A percentile compares a stretch with the other conserved stretches of the same genome.
Conservation (phyloP, 2,113 vertebrate genomes). For the Oplegnathus fasciatus region DNA sequence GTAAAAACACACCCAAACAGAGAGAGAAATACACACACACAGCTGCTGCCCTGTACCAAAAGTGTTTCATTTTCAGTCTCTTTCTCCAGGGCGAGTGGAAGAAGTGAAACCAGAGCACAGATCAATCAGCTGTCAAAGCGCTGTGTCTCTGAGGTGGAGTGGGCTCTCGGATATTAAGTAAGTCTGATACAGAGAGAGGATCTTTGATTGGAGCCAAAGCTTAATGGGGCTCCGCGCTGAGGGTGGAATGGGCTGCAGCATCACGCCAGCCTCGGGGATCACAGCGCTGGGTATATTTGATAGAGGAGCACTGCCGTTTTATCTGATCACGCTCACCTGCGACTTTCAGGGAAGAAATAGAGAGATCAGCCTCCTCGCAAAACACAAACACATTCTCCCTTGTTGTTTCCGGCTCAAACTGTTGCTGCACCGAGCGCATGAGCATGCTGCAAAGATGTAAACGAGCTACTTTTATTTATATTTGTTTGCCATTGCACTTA, state of each 20-base stretch:
- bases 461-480: conserved; percentile 18
- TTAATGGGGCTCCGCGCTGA: conserved; percentile 56
- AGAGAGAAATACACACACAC: background rate
- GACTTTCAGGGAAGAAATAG: conserved; percentile 5
- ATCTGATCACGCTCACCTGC: conserved; percentile 25
- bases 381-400: background rate
- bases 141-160: conserved; percentile 39
- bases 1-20: background rate
- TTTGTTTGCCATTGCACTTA: conserved; percentile 25
- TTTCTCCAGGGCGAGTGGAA: conserved; percentile 7
- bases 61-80: conserved; percentile 7
- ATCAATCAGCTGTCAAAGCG: conserved; percentile 61
- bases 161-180: conserved; percentile 56
- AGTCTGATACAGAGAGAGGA: conserved; percentile 49
- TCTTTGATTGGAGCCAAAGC: conserved; percentile 68
- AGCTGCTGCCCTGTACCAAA: background rate
- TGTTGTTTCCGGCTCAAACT: background rate
- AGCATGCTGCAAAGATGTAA: conserved; percentile 18
- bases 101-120: conserved; percentile 13
- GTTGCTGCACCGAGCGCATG: background rate
- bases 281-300: conserved; percentile 42
- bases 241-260: conserved; percentile 52
- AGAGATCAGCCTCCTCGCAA: conserved; percentile 6
- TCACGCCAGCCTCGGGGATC: conserved; percentile 45
- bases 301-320: background rate